Evolutionary conservation across 2,113 vertebrate species (phyloP), one percentile per base, ranked within the genome.

Genomic region (Eurypyga helias): DNA sequence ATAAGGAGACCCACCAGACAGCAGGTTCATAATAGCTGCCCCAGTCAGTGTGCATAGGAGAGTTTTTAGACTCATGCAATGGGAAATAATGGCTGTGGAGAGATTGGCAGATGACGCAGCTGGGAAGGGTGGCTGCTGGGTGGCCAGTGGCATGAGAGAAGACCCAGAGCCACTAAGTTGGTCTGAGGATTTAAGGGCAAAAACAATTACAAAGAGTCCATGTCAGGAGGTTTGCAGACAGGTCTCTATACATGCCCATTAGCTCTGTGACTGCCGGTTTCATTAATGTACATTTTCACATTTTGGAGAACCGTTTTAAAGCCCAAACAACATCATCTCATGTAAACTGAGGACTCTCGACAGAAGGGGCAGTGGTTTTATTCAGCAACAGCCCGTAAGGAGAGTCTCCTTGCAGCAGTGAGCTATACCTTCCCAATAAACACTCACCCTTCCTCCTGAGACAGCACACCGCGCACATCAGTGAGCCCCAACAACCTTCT

Each of bases 11-110:
- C 3, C 54, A 70, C 17, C 15, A 43, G 58, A 3, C 26, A 71
- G 69, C 33, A 65, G 73, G 41, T 48, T 41, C 65, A 23, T 64
- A 23, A 24, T 2, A 60, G 36, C 0, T 0, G 34, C 41, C 16
- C 48, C 2, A 2, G 5, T 2, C 64, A 7, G 1, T 2, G 58
- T 3, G 3, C 1, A 2, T 4, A 8, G 1, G 0, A 8, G 41
- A 14, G 54, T 12, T 41, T 45, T 43, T n/a, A 34, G 55, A 20
- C n/a, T 48, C 3, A 6, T 2, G 26, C 36, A 34, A 28, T 2
- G 36, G 31, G 24, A 45, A 76, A 11, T 8, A 31, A 19, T 0
- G 1, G 46, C 51, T 34, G 45, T 43, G 5, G 21, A 49, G 31
- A 34, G n/a, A 14, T 2, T 0, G 2, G 61, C 36, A 60, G 49